Base-by-base conservation (phyloP, 2,888 invertebrate genomes). In the Drosophila suboccidentalis region DNA sequence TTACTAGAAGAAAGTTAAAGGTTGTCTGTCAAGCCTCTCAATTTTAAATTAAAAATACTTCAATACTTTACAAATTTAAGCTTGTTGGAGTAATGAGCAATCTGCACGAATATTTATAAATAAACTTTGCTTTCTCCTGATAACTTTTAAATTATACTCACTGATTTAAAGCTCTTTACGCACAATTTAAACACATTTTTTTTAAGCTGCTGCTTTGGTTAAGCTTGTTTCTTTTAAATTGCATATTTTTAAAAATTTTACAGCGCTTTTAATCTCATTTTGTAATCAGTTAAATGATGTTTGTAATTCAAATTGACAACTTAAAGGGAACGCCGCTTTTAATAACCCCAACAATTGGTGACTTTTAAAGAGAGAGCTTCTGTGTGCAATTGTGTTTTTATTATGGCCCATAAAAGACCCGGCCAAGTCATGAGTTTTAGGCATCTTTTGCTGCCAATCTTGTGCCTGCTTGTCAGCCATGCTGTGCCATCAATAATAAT, bases 381-480 rank as follows among this genome's bases (percentile, higher is more conserved):
- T 67, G 43, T 67, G 67, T 82, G 85, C 80, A 85, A 85, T 83
- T 87, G 83, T 68, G 70, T 85, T 78, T 85, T 81, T 87, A 79
- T 82, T 66, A 82, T 72, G 72, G 44, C 47, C 65, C 70, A 77
- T 78, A 77, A 80, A 79, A 78, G 47, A 32, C 63, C 34, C 26
- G 75, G 59, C 51, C 61, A 58, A 67, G 71, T 68, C 85, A 79
- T 68, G 68, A 59, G 72, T 69, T 75, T 59, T 55, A 58, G 53
- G 38, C 71, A 75, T 60, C 57, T 60, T 51, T 74, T 46, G 69
- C 47, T 69, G 26, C 22, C 59, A 73, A 47, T 57, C 66, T 66
- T 57, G 51, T 39, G 26, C 26, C 55, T 29, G 36, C 51, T 62
- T 29, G 26, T 41, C 22, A 29, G 26, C 41, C 22, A 32, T 19